Evolutionary conservation across 2,888 invertebrate species (phyloP), one percentile per base, ranked within the genome.

Genomic region (Crematogaster levior): DNA sequence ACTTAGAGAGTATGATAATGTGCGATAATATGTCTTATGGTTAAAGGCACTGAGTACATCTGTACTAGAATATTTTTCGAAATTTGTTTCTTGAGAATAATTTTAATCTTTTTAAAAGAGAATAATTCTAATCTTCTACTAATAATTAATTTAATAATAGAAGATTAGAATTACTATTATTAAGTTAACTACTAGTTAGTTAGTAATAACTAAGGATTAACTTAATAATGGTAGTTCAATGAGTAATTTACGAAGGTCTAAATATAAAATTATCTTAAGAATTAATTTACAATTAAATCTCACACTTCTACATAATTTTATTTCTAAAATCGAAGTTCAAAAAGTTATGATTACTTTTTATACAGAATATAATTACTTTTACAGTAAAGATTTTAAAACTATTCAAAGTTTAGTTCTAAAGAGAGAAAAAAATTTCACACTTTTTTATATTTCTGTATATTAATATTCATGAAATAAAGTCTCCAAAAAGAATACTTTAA

Each of bases 211-310:
- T n/a, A n/a, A n/a, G n/a, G n/a, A n/a, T n/a, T n/a, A n/a, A n/a
- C n/a, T n/a, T n/a, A n/a, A n/a, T n/a, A n/a, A n/a, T 34, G 56
- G 10, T 72, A 56, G 4, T n/a, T 66, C 30, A 56, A 27, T 12
- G 18, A 56, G 6, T 27, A 4, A 46, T 2, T 46, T 37, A 34
- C 24, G 34, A 21, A 46, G 10, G 48, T 34, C 9, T n/a, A 21
- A 48, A 48, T 1, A n/a, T n/a, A 63, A 40, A 34, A 65, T 30
- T 56, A 12, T 15, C n/a, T 58, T 30, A n/a, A 40, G 10, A 40
- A 43, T 53, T 72, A 27, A 40, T 70, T 43, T 65, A 43, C 24
- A 30, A 51, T 72, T 56, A 40, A 72, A 60, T 46, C 5, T 21
- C 3, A 21, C 1, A n/a, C n/a, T 21, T 60, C n/a, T n/a, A n/a